Evolutionary conservation across 2,797 vertebrate genomes (phyloP).

Genomic region (Leptatherina wallacei): DNA sequence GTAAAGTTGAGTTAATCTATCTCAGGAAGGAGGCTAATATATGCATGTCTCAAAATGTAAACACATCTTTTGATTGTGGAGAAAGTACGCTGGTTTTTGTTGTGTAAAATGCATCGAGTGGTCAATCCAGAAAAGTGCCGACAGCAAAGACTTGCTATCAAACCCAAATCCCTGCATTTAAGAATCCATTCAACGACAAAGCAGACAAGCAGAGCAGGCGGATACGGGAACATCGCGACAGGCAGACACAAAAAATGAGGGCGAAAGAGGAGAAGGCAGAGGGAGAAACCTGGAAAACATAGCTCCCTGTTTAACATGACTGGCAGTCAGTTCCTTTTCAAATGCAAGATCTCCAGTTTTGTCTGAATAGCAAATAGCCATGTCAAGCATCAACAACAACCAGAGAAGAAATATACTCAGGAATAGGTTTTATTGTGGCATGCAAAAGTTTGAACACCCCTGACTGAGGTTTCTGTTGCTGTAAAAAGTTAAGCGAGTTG

Average conservation of each 20-base stretch:
- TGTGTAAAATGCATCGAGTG: too few species aligned
- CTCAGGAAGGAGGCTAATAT: conserved; percentile 1
- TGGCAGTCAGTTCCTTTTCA: conserved; percentile 24
- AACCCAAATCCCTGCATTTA: not conserved
- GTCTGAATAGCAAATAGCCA: not conserved
- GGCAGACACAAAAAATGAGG: conserved; percentile 57
- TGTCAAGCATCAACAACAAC: conserved; percentile 19
- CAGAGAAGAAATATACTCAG: conserved; percentile 19
- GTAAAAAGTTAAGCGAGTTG: not conserved
- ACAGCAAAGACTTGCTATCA: conserved; percentile 13
- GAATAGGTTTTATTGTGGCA: not conserved
- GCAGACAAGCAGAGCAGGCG: conserved; percentile 35
- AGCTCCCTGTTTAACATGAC: conserved; percentile 7
- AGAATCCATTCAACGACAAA: not conserved
- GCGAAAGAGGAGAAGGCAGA: conserved; percentile 45
- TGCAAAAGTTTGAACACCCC: conserved; percentile 13
- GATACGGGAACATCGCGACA: conserved; percentile 5
- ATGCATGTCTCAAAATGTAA: not conserved
- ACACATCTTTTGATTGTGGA: not conserved
- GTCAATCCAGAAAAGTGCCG: not conserved
- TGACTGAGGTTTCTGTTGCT: not conserved
- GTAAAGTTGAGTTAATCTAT: not conserved
- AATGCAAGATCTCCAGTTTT: conserved; percentile 2
- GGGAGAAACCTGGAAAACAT: conserved; percentile 6
- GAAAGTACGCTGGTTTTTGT: not conserved